A percentile compares a stretch with the other conserved stretches of the same genome.
These are phyloP conservation scores for cattle (Bos taurus) DNA, from an alignment of 2,113 vertebrate species.

Conservation along the genomic window DNA sequence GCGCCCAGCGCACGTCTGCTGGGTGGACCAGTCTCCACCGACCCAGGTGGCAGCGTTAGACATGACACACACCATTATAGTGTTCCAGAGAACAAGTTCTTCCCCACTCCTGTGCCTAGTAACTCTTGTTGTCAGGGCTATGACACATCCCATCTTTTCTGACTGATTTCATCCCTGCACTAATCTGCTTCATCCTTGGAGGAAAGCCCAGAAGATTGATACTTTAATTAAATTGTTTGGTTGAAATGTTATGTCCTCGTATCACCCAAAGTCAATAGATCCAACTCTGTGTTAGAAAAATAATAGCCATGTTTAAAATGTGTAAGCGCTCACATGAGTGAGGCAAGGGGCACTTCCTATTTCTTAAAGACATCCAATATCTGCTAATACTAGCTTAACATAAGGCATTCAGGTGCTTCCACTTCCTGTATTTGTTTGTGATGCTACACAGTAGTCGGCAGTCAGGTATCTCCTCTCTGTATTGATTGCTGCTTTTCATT, in stretches of 20 bases:
- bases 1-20: fast-evolving
- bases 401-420: neutral
- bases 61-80: fast-evolving
- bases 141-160: neutral
- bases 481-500: conserved; percentile 38
- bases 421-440: neutral
- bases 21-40: fast-evolving
- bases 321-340: neutral
- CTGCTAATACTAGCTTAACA: neutral
- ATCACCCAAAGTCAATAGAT: neutral
- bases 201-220: neutral
- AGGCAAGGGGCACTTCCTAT: neutral
- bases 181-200: neutral
- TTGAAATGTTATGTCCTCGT: neutral
- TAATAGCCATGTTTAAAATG: neutral
- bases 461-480: fast-evolving
- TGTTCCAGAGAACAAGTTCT: neutral
- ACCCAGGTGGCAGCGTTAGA: fast-evolving
- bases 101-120: neutral
- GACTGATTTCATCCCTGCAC: neutral
- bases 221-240: neutral
- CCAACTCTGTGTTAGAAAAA: neutral
- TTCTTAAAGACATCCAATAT: neutral
- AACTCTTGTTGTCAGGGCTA: neutral
- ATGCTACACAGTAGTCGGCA: fast-evolving